Evolutionary conservation across 2,888 invertebrate species (phyloP).

Genomic region (Panopea generosa): DNA sequence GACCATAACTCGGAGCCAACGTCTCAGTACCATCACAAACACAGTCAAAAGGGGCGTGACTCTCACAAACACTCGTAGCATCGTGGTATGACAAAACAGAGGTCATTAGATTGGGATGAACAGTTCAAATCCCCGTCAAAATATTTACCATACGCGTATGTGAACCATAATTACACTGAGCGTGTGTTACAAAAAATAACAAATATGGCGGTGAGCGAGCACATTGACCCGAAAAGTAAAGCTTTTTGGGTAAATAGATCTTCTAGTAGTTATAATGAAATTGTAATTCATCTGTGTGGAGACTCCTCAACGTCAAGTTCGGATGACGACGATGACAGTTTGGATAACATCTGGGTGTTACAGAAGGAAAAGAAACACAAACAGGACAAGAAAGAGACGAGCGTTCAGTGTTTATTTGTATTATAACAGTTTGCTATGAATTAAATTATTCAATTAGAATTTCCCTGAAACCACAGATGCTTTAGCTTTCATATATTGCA

Average conservation of each 20-base stretch:
- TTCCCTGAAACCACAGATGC: too few relatives aligned
- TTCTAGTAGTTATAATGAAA: constrained; percentile 73
- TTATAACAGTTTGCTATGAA: too few relatives aligned
- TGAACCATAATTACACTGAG: constrained; percentile 80
- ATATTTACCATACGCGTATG: constrained; percentile 79
- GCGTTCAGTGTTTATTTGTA: constrained; percentile 73
- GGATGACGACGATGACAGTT: constrained; percentile 70
- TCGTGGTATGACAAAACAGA: constrained; percentile 73
- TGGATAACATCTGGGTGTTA: constrained; percentile 80
- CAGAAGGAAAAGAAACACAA: constrained; percentile 72
- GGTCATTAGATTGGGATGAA: constrained; percentile 80
- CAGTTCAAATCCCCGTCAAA: constrained; percentile 73
- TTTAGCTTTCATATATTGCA: too few relatives aligned
- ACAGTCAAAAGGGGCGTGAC: constrained; percentile 64
- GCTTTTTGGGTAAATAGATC: constrained; percentile 79
- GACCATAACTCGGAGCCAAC: constrained; percentile 81
- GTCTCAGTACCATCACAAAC: constrained; percentile 66
- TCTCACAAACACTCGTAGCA: constrained; percentile 69
- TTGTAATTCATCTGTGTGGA: constrained; percentile 68
- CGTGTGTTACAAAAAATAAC: constrained; percentile 78
- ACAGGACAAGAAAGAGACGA: constrained; percentile 82
- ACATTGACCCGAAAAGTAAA: constrained; percentile 65
- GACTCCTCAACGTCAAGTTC: constrained; percentile 70
- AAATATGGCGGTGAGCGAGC: constrained; percentile 72
- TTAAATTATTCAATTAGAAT: too few relatives aligned